Evolutionary conservation across 2,888 invertebrate genomes (phyloP).

Genomic region (Stratiomys singularior): DNA sequence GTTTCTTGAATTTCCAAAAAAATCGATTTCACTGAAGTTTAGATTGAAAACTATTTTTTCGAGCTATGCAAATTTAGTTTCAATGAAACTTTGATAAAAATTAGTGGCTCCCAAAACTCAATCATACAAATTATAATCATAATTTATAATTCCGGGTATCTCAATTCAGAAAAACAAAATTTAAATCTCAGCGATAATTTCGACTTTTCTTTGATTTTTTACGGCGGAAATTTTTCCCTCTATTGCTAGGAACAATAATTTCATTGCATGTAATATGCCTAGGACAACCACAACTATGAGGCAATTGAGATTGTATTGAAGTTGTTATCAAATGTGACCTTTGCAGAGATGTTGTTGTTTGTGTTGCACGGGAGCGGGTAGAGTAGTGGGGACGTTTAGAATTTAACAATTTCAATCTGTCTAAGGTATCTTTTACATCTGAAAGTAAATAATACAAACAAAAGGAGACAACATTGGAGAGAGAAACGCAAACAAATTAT

Average conservation of each 20-base stretch:
- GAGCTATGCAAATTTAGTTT: no score
- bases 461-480: slow-evolving; percentile 49
- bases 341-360: slow-evolving; percentile 51
- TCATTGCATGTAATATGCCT: slow-evolving; percentile 49
- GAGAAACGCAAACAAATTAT: slow-evolving; percentile 48
- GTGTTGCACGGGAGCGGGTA: slow-evolving; percentile 51
- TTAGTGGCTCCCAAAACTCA: no score
- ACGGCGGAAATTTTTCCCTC: slow-evolving; percentile 48
- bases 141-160: neutral
- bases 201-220: slow-evolving; percentile 47
- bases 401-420: slow-evolving; percentile 46
- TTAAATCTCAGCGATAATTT: slow-evolving; percentile 46
- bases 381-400: slow-evolving; percentile 42
- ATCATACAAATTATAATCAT: neutral
- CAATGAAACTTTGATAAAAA: no score
- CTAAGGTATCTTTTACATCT: slow-evolving; percentile 50
- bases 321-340: slow-evolving; percentile 47
- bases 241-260: slow-evolving; percentile 48
- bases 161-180: neutral
- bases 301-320: slow-evolving; percentile 45
- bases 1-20: neutral
- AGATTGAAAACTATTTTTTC: neutral
- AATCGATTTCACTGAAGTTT: neutral
- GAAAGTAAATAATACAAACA: slow-evolving; percentile 51
- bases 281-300: slow-evolving; percentile 49